These are phyloP conservation scores for Lota lota DNA, from an alignment of 2,113 vertebrate species.

Conservation along the genomic window DNA sequence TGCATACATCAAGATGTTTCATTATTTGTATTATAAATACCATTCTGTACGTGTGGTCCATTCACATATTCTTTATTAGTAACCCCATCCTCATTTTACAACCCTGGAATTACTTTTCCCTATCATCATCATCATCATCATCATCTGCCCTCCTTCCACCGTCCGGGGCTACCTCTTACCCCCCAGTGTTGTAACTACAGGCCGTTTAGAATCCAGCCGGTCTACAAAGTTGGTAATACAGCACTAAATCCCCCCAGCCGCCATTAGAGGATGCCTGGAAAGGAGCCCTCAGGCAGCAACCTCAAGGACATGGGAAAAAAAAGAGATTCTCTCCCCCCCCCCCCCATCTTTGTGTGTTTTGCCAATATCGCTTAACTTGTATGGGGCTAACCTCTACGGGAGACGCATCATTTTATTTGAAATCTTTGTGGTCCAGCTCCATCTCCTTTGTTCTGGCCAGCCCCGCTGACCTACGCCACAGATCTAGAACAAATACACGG, in stretches of 20 bases:
- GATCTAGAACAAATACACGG: conserved; percentile 3
- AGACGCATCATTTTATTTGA: neutral
- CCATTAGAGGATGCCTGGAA: neutral
- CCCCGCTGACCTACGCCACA: neutral
- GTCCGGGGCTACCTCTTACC: neutral
- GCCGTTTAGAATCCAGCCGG: neutral
- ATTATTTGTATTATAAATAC: too few relatives aligned
- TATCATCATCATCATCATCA: too few relatives aligned
- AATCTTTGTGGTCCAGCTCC: neutral
- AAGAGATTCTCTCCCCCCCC: too few relatives aligned
- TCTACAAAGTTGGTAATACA: conserved; percentile 32
- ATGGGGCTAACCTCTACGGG: neutral
- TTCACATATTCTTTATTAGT: neutral
- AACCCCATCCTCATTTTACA: neutral
- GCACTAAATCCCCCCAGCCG: neutral
- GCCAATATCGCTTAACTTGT: conserved; percentile 17
- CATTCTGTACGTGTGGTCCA: too few relatives aligned
- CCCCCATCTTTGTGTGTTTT: neutral
- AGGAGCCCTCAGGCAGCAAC: neutral
- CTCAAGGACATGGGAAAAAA: neutral
- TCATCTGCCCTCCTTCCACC: neutral
- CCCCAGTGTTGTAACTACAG: neutral
- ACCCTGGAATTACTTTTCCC: neutral
- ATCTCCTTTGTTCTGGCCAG: neutral
- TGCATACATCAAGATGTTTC: too few relatives aligned